Percentiles rank a stretch among this genome's conserved stretches.
phyloP scores from a whole-genome alignment of 1,140 invertebrate species.

The Alviniconcha marisindica region DNA sequence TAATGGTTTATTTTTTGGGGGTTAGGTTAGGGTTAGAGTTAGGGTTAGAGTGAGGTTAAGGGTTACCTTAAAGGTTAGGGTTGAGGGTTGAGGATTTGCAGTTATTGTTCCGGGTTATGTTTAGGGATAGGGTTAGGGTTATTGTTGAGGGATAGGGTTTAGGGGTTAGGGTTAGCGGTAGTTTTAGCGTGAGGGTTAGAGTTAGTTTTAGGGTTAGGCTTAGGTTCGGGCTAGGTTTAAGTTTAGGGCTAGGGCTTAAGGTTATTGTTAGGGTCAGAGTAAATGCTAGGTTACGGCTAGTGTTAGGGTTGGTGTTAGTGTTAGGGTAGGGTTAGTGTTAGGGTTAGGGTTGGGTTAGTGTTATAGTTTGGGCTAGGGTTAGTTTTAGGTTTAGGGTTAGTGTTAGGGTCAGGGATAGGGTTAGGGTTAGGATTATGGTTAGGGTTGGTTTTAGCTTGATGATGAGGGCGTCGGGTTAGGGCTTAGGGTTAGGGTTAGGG shows the following conservation, averaged over 20 bases:
- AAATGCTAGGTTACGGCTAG: too few relatives aligned
- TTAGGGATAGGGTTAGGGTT: conserved; percentile 46
- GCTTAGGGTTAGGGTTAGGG: conserved; percentile 37
- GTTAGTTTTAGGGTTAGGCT: conserved; percentile 48
- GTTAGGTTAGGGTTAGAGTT: conserved; percentile 32
- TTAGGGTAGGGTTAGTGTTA: conserved; percentile 37
- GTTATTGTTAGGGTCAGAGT: conserved; percentile 38
- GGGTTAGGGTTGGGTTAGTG: conserved; percentile 38
- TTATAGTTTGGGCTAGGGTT: conserved; percentile 43
- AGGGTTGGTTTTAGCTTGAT: conserved; percentile 37
- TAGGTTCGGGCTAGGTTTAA: conserved; percentile 46
- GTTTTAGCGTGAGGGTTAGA: conserved; percentile 53
- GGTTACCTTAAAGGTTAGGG: conserved; percentile 36
- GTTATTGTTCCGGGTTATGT: too few relatives aligned
- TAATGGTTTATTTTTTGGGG: too few relatives aligned
- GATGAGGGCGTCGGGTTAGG: conserved; percentile 38
- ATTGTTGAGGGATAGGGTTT: too few relatives aligned
- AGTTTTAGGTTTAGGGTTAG: conserved; percentile 42
- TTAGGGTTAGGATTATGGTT: conserved; percentile 40
- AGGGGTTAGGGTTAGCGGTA: conserved; percentile 54
- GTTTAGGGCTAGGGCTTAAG: conserved; percentile 48
- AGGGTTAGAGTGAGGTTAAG: conserved; percentile 30
- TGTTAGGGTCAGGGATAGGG: conserved; percentile 37
- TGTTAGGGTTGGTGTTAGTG: conserved; percentile 31
- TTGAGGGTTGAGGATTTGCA: too few relatives aligned